Percentiles rank a stretch among this genome's conserved stretches.
phyloP scores from a whole-genome alignment of 2,113 vertebrate species.

The Rhadina sibilatrix region DNA sequence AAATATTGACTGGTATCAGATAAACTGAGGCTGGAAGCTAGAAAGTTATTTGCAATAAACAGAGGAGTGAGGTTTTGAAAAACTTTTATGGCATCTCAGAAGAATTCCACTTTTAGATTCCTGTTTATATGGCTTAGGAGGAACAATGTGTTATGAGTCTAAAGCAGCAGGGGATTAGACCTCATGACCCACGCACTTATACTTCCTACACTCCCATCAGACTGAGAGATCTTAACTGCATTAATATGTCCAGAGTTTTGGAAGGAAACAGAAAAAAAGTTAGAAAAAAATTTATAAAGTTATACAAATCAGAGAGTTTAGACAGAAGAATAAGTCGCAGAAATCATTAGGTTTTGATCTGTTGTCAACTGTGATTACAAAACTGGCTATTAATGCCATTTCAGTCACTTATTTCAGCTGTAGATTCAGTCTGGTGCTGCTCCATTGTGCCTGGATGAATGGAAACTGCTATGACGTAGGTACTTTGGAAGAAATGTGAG shows the following conservation, averaged over 20 bases:
- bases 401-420: not conserved
- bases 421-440: not conserved
- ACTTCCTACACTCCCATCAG: not conserved
- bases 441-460: not conserved
- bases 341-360: not conserved
- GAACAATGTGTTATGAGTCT: not conserved
- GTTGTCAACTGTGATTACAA: not conserved
- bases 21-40: not conserved
- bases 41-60: not conserved
- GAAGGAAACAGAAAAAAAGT: not conserved
- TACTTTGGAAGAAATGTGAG: not conserved
- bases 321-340: not conserved
- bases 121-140: not conserved
- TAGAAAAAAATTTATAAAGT: not conserved
- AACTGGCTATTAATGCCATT: not conserved
- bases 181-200: not conserved
- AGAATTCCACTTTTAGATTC: not conserved
- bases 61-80: not conserved
- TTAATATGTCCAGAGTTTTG: not conserved
- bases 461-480: not conserved
- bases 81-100: not conserved
- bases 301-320: not conserved
- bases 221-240: not conserved
- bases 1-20: not conserved
- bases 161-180: not conserved